Evolutionary conservation across 2,797 vertebrate species (phyloP).

Genomic region (Clarias platycephalus): DNA sequence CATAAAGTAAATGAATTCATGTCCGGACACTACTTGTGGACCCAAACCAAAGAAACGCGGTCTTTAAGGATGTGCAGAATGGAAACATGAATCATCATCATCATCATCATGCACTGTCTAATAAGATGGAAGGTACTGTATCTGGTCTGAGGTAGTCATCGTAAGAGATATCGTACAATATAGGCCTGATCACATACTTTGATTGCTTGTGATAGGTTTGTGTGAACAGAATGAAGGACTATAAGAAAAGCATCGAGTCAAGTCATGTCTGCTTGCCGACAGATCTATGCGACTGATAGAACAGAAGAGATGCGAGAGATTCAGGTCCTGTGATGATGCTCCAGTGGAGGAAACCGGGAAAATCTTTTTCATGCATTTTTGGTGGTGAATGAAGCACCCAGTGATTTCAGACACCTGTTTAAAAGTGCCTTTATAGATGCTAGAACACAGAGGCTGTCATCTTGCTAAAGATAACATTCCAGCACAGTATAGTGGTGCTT

Average conservation of each 20-base stretch:
- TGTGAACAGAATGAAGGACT: not conserved
- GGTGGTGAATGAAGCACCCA: not conserved
- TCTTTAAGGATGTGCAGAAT: not conserved
- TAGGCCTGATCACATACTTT: not conserved
- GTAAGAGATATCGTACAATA: not conserved
- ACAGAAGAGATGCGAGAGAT: not conserved
- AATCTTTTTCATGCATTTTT: not conserved
- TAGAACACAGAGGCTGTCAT: slow-evolving; percentile 48
- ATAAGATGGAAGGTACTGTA: not conserved
- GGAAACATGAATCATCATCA: too few relatives aligned
- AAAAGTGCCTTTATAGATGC: slow-evolving; percentile 61
- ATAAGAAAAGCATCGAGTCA: not conserved
- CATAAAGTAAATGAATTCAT: not conserved
- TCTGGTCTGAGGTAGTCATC: not conserved
- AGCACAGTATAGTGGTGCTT: slow-evolving; percentile 48
- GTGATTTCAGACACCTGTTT: slow-evolving; percentile 49
- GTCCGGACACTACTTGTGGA: not conserved
- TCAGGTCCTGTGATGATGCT: slow-evolving; percentile 21
- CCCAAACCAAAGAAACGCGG: not conserved
- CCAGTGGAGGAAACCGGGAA: not conserved
- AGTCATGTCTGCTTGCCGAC: not conserved
- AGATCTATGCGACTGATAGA: not conserved
- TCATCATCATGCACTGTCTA: not conserved
- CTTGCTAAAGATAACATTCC: not conserved
- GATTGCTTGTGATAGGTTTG: not conserved